These are phyloP conservation scores for Acanthopagrus latus DNA, from an alignment of 2,797 vertebrate species.

Conservation along the genomic window DNA sequence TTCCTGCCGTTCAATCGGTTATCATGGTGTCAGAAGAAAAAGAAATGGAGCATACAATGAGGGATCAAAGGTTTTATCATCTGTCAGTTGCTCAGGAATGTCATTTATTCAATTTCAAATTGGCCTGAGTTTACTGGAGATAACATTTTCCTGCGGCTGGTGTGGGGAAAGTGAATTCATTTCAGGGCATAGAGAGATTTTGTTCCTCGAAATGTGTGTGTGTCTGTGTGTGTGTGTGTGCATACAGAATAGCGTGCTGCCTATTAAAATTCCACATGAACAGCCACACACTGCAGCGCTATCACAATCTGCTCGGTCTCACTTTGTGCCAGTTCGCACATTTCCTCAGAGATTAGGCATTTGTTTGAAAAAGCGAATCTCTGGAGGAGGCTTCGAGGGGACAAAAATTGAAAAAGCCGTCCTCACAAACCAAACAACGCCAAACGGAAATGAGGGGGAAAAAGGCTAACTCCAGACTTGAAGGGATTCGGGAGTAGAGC, in stretches of 20 bases:
- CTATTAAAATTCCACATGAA: conserved; percentile 65
- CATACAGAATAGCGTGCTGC: conserved; percentile 13
- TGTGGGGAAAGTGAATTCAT: conserved; percentile 49
- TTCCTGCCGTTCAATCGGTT: conserved; percentile 34
- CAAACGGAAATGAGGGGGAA: conserved; percentile 4
- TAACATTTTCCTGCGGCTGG: conserved; percentile 49
- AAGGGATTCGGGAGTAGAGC: not conserved
- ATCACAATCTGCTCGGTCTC: conserved; percentile 45
- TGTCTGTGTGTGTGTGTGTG: not conserved
- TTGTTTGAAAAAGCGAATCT: conserved; percentile 49
- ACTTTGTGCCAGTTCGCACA: conserved; percentile 51
- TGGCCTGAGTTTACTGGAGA: conserved; percentile 51
- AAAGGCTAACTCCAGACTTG: not conserved
- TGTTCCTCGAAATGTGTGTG: conserved; percentile 6
- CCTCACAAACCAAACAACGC: conserved; percentile 3
- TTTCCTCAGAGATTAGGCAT: conserved; percentile 53
- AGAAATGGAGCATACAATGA: conserved; percentile 39
- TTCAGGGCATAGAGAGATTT: conserved; percentile 25
- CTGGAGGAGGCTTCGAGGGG: conserved; percentile 10
- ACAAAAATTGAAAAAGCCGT: conserved; percentile 38
- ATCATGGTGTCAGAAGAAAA: conserved; percentile 34
- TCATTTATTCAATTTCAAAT: conserved; percentile 60
- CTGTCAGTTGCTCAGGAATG: conserved; percentile 41
- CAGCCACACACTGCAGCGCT: conserved; percentile 34
- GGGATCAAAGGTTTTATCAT: conserved; percentile 43